Base-by-base conservation (phyloP, 1,140 invertebrate genomes). In the Dreissena rostriformis region DNA sequence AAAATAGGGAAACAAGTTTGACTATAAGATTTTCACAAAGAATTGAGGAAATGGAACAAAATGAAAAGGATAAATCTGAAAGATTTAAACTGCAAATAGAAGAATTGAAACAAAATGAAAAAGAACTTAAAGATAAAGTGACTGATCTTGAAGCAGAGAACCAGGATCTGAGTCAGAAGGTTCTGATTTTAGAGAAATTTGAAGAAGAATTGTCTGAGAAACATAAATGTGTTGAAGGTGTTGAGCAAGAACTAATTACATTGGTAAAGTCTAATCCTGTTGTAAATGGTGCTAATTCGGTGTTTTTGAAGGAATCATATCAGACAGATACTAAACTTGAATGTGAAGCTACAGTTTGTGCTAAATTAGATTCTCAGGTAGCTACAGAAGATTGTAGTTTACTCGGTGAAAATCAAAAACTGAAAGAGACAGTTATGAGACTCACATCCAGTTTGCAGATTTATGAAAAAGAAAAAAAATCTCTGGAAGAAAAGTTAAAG, bases 41-140 rank as follows among this genome's bases (percentile, higher is more conserved):
- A 52, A 86, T 89, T 11, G 71, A 86, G 71, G 88, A 88, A 75
- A 68, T 89, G n/a, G 88, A 89, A 68, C 84, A 86, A 82, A 83
- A 82, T 65, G 87, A 89, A 72, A 86, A 85, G 19, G 86, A 88
- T 72, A 63, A 85, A 61, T 72, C 75, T 6, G 86, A 88, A 61
- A 88, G 85, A 66, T 82, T 87, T 8, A 26, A 75, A 7, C 66
- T 53, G 7, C 82, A 74, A 73, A 77, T 88, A 14, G 28, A 84
- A 29, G 82, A 90, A 57, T 65, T 87, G 22, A 86, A 88, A 82
- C 84, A 86, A 22, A 78, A 82, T 28, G 90, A 91, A 77, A 75
- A 86, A 39, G 87, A 91, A 84, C 82, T 91, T 52, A 71, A 77
- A 63, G 85, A 88, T 65, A 85, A 87, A 53, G 61, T 87, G 19